Evolutionary conservation across 2,113 vertebrate species (phyloP).

Genomic region (Scatophagus argus): DNA sequence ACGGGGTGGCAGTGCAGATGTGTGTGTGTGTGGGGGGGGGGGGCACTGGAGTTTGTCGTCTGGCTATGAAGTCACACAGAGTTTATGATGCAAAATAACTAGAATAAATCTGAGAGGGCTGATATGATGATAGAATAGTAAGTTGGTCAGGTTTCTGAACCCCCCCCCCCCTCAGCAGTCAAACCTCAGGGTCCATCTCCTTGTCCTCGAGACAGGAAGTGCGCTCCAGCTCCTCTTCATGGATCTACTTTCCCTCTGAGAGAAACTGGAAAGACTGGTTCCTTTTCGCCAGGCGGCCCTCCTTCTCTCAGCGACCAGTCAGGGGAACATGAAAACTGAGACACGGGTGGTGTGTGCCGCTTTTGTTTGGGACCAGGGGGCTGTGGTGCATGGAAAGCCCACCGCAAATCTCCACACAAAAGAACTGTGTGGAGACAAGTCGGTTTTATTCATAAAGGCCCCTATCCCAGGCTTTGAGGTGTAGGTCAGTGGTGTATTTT

Average conservation of each 20-base stretch:
- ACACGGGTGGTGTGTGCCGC: constrained; percentile 58
- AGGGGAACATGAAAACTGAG: constrained; percentile 77
- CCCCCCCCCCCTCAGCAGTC: constrained; percentile 28
- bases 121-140: constrained; percentile 7
- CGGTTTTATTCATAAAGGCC: not conserved
- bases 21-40: not conserved
- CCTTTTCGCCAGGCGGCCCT: constrained; percentile 35
- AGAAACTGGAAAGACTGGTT: constrained; percentile 81
- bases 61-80: not conserved
- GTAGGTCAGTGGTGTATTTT: not conserved
- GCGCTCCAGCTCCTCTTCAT: constrained; percentile 2
- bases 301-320: constrained; percentile 67
- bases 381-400: constrained; percentile 54
- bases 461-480: not conserved
- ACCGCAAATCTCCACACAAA: constrained; percentile 74
- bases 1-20: constrained; percentile 10
- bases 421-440: constrained; percentile 31
- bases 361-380: constrained; percentile 72
- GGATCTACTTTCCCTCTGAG: constrained; percentile 36
- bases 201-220: constrained; percentile 13
- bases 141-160: not conserved
- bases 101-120: not conserved
- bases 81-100: not conserved
- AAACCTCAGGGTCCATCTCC: constrained; percentile 6
- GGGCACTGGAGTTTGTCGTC: not conserved